A percentile compares a stretch with the other conserved stretches of the same genome.
These are phyloP conservation scores for Caranx melampygus DNA, from an alignment of 2,113 vertebrate genomes.

Conservation along the genomic window DNA sequence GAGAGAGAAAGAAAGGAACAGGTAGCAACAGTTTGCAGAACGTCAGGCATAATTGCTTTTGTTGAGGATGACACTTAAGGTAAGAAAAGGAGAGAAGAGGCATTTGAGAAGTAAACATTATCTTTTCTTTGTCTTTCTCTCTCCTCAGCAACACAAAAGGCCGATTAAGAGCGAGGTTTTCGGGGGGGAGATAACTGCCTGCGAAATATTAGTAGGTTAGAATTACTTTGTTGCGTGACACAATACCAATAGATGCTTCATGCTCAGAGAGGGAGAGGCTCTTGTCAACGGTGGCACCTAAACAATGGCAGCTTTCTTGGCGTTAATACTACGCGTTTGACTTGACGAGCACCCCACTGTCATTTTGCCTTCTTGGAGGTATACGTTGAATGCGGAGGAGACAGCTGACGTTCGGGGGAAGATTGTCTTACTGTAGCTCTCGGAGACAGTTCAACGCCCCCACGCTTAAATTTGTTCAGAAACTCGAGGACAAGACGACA, in stretches of 20 bases:
- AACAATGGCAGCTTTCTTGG: slow-evolving; percentile 83
- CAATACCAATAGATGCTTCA: slow-evolving; percentile 76
- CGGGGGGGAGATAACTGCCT: slow-evolving; percentile 70
- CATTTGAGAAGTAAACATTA: slow-evolving; percentile 82
- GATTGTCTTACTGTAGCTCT: slow-evolving; percentile 62
- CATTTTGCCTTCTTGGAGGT: slow-evolving; percentile 75
- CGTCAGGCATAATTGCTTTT: slow-evolving; percentile 83
- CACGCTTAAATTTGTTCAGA: slow-evolving; percentile 49
- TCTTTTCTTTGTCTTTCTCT: slow-evolving; percentile 79
- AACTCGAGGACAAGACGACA: slow-evolving; percentile 61
- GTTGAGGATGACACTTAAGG: slow-evolving; percentile 78
- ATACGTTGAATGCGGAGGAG: slow-evolving; percentile 61
- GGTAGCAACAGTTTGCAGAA: slow-evolving; percentile 84
- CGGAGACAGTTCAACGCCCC: slow-evolving; percentile 74
- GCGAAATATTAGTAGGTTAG: slow-evolving; percentile 84
- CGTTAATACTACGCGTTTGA: slow-evolving; percentile 69
- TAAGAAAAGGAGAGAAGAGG: slow-evolving; percentile 73
- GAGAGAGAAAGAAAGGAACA: slow-evolving; percentile 78
- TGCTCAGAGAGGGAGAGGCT: slow-evolving; percentile 71
- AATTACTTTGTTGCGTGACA: slow-evolving; percentile 82
- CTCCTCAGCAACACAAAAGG: slow-evolving; percentile 79
- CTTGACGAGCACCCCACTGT: slow-evolving; percentile 77
- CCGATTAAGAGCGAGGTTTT: slow-evolving; percentile 81
- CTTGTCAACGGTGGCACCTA: slow-evolving; percentile 83
- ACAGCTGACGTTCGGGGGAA: slow-evolving; percentile 72